phyloP scores from a whole-genome alignment of 2,113 vertebrate species.

The Lepus americanus region DNA sequence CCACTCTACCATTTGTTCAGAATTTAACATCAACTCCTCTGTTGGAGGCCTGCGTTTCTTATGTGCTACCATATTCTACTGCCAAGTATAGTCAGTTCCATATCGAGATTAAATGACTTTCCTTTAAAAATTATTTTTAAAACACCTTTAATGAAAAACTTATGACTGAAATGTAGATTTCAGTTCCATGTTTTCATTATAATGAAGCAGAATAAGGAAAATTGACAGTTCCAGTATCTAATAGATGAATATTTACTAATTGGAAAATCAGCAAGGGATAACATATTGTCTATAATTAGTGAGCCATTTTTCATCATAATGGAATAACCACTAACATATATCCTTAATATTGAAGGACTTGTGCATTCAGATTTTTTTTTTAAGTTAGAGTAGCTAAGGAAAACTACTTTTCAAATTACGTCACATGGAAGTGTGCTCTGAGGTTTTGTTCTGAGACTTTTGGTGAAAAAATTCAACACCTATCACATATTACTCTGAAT shows the following conservation, averaged over 20 bases:
- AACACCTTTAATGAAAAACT: constrained; percentile 62
- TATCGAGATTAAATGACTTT: constrained; percentile 69
- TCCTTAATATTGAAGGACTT: constrained; percentile 57
- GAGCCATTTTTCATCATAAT: constrained; percentile 57
- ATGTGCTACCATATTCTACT: constrained; percentile 35
- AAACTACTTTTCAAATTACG: constrained; percentile 32
- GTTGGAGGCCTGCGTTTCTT: constrained; percentile 50
- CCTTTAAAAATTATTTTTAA: constrained; percentile 40
- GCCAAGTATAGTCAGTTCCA: constrained; percentile 24
- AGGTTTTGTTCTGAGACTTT: constrained; percentile 76
- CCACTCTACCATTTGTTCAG: constrained; percentile 21
- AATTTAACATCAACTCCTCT: constrained; percentile 40
- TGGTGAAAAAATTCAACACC: constrained; percentile 80
- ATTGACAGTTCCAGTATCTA: not conserved
- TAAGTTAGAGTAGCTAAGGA: constrained; percentile 47
- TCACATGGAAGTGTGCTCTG: constrained; percentile 51
- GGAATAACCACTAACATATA: not conserved
- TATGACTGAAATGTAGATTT: constrained; percentile 50
- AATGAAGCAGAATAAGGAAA: constrained; percentile 49
- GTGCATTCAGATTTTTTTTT: constrained; percentile 46
- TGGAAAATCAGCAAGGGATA: constrained; percentile 24
- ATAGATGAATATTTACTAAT: constrained; percentile 37
- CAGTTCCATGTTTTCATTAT: constrained; percentile 25
- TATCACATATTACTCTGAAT: constrained; percentile 83
- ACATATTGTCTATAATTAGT: not conserved